Evolutionary conservation across 2,888 invertebrate species (phyloP).

Genomic region (Cheiracanthium punctorium): DNA sequence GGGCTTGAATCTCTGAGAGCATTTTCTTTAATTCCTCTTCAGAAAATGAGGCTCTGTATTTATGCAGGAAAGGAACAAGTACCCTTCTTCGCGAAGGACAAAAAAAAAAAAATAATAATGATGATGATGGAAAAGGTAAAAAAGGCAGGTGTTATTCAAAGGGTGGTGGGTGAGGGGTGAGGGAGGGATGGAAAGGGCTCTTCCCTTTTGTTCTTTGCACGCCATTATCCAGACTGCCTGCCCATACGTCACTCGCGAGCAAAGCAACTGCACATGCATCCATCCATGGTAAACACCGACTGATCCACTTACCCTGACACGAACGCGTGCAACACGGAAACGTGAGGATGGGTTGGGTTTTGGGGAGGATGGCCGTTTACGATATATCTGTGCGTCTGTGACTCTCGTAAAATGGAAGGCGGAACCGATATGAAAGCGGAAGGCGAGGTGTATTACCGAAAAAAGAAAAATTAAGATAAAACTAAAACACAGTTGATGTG

Average conservation of each 20-base stretch:
- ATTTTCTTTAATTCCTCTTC: too few relatives aligned
- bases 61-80: too few relatives aligned
- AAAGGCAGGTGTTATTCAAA: slow-evolving; percentile 1
- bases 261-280: background rate
- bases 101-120: background rate
- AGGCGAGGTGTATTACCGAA: too few relatives aligned
- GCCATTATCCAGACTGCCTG: background rate
- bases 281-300: background rate
- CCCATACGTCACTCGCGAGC: background rate
- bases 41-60: too few relatives aligned
- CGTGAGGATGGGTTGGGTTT: slow-evolving; percentile 16
- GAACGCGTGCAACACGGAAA: slow-evolving; percentile 36
- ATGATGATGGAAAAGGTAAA: background rate
- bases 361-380: background rate
- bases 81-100: background rate
- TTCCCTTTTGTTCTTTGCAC: slow-evolving; percentile 11
- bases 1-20: too few relatives aligned
- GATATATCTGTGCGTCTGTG: background rate
- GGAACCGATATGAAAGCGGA: background rate
- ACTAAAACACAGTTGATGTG: too few relatives aligned
- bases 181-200: background rate
- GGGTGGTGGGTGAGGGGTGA: background rate
- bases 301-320: slow-evolving; percentile 30
- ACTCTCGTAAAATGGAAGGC: background rate
- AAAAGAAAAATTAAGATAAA: too few relatives aligned